These are phyloP conservation scores for Selene dorsalis DNA, from an alignment of 2,797 vertebrate genomes.

Conservation along the genomic window DNA sequence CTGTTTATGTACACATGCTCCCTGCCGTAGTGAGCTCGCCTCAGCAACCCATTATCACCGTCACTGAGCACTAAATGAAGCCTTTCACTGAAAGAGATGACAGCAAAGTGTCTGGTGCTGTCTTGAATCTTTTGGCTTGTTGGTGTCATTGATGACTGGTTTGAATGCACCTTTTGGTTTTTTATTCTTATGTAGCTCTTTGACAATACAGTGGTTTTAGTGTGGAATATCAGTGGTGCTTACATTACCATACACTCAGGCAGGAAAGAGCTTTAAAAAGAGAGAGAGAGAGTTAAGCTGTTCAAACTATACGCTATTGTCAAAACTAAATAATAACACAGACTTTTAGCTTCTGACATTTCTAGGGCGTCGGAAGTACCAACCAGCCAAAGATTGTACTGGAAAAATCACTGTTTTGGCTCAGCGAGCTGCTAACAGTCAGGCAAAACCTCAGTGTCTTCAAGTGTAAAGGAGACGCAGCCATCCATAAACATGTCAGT, in stretches of 20 bases:
- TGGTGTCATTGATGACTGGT: background rate
- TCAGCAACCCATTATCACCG: conserved; percentile 59
- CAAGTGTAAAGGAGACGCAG: conserved; percentile 53
- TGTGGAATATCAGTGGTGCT: background rate
- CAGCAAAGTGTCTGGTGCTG: conserved; percentile 45
- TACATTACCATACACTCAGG: conserved; percentile 5
- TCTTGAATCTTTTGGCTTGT: conserved; percentile 2
- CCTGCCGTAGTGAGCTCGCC: conserved; percentile 47
- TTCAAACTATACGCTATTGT: conserved; percentile 39
- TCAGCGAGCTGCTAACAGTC: conserved; percentile 30
- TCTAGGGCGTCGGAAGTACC: conserved; percentile 47
- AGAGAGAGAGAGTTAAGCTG: background rate
- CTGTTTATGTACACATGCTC: conserved; percentile 72
- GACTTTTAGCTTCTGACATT: conserved; percentile 42
- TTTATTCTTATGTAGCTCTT: conserved; percentile 14
- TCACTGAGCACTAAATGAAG: conserved; percentile 48
- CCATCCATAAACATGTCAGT: conserved; percentile 66
- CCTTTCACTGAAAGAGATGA: conserved; percentile 44
- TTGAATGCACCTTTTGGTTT: background rate
- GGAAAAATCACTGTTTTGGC: conserved; percentile 68
- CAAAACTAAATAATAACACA: conserved; percentile 25
- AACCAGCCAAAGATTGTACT: conserved; percentile 42
- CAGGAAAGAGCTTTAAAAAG: conserved; percentile 2
- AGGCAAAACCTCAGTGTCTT: conserved; percentile 59
- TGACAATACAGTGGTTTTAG: conserved; percentile 30